Evolutionary conservation across 1,140 invertebrate genomes (phyloP), one percentile per base, ranked within the genome.

Genomic region (Venustaconcha ellipsiformis): DNA sequence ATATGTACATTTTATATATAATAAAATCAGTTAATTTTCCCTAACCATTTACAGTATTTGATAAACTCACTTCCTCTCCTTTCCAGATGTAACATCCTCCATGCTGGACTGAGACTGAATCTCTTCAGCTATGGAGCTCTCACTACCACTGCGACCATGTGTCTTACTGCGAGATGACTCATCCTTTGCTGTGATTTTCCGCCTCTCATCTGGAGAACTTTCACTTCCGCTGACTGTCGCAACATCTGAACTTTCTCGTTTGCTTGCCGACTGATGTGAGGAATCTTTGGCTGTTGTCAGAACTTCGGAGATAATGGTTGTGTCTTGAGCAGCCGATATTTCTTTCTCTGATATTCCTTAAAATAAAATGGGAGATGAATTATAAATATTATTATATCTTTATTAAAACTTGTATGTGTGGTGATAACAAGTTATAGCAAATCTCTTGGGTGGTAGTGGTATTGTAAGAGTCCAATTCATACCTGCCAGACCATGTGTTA

Each of bases 51-150:
- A 37, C 37, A 37, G 37, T 37, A 37, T 37, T 37, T 37, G 37
- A 37, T 37, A 6, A 37, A 67, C 76, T 62, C 74, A 80, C 79
- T 74, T 80, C 14, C 76, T 71, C 23, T 72, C 66, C 18, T 55
- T 83, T 30, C 58, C 68, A 23, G 78, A 64, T 23, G 79, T 60
- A n/a, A 63, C 63, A 30, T 83, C 80, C 15, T 79, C 77, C 26
- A 79, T 60, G 56, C 74, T 80, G 8, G 80, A 78, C 18, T 64
- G 64, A 11, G 80, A 80, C 13, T 72, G 75, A 14, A 88, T 72
- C 57, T 88, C 87, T 72, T 88, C 87, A 14, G 81, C 74, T 18
- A 88, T 82, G 23, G 83, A 87, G 56, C 80, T 81, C 56, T 88
- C 84, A 79, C 86, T 88, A 20, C 80, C 86, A 76, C 85, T 88